phyloP scores from a whole-genome alignment of 2,113 vertebrate species.

The Thamnaconus septentrionalis region DNA sequence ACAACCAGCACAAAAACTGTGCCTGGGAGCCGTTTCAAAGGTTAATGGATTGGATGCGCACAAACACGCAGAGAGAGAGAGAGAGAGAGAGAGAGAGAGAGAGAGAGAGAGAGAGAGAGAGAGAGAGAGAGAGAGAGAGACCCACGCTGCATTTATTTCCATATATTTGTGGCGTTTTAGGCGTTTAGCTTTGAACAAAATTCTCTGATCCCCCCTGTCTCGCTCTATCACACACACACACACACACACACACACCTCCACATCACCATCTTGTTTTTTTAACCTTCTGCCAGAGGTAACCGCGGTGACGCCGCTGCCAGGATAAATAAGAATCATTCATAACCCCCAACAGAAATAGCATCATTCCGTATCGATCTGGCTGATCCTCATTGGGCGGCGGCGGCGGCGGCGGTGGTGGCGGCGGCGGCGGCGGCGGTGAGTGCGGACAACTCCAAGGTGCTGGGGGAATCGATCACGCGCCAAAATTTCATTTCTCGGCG shows the following conservation, averaged over 20 bases:
- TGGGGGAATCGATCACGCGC: conserved; percentile 65
- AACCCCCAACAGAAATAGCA: conserved; percentile 69
- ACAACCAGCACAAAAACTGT: conserved; percentile 3
- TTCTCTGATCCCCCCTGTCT: neutral
- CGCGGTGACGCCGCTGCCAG: conserved; percentile 27
- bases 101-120: too few relatives aligned
- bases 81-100: too few relatives aligned
- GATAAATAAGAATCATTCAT: conserved; percentile 63
- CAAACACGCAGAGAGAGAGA: conserved; percentile 1
- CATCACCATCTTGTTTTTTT: neutral
- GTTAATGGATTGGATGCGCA: conserved; percentile 37
- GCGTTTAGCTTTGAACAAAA: neutral
- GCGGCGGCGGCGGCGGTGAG: conserved; percentile 41
- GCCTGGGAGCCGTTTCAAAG: conserved; percentile 25
- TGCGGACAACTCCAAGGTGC: conserved; percentile 46
- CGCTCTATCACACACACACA: too few relatives aligned
- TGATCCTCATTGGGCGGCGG: conserved; percentile 65
- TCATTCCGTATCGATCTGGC: conserved; percentile 76
- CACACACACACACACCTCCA: too few relatives aligned
- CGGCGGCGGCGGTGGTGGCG: conserved; percentile 25
- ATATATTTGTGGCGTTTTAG: conserved; percentile 11
- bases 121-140: too few relatives aligned
- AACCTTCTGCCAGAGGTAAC: conserved; percentile 3
- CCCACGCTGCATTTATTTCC: conserved; percentile 12
- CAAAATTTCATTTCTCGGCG: conserved; percentile 58